Evolutionary conservation across 2,888 invertebrate genomes (phyloP).

Genomic region (Graphium colonna): DNA sequence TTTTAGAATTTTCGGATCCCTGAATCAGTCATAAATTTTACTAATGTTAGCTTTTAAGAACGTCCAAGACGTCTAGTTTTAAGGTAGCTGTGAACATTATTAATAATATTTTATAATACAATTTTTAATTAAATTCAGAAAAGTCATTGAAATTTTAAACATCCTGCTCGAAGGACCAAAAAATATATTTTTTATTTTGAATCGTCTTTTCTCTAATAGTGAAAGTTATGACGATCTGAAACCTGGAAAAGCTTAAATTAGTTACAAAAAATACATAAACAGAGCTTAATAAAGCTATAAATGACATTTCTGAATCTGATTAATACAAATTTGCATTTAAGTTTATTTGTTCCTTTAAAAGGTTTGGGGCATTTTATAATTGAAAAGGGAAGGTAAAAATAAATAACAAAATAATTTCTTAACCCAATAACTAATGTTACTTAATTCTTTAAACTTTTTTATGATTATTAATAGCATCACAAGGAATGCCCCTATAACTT

Average conservation of each 20-base stretch:
- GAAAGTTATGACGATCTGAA: no score
- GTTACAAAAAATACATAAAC: no score
- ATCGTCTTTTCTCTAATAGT: no score
- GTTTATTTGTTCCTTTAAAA: conserved; percentile 20
- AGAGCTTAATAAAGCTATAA: no score
- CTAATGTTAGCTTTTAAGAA: conserved; percentile 46
- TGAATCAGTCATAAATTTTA: conserved; percentile 30
- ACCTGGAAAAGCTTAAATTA: no score
- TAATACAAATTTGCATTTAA: conserved; percentile 14
- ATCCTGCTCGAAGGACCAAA: conserved; percentile 50
- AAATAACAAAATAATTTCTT: no score
- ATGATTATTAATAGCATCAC: conserved; percentile 22
- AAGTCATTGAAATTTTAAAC: conserved; percentile 37
- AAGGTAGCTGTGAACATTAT: conserved; percentile 37
- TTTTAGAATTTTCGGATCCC: conserved; percentile 9
- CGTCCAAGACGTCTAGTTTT: conserved; percentile 61
- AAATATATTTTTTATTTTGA: no score
- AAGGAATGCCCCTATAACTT: conserved; percentile 8
- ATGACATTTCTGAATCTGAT: conserved; percentile 24
- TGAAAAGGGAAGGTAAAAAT: not conserved
- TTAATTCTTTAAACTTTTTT: conserved; percentile 20
- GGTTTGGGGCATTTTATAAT: conserved; percentile 19
- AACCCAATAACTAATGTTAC: no score
- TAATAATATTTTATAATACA: conserved; percentile 38
- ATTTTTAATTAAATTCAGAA: conserved; percentile 44